Evolutionary conservation across 2,888 invertebrate species (phyloP).

Genomic region (Drosophila paramelanica): DNA sequence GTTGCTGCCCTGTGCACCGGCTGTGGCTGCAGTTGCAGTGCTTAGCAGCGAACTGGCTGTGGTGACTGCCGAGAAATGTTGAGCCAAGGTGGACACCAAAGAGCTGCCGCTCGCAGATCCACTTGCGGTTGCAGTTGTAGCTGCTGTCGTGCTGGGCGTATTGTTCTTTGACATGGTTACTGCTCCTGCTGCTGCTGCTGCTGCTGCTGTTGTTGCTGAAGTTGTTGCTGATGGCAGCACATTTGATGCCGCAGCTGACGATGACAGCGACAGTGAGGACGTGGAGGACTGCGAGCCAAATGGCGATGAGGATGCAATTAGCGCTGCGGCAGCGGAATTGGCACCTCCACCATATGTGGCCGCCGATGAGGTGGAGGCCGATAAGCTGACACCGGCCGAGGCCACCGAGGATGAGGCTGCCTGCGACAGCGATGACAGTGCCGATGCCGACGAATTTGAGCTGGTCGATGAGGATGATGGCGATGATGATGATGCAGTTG

Average conservation of each 20-base stretch:
- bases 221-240: constrained; percentile 2
- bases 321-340: constrained; percentile 68
- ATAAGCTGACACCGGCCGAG: constrained; percentile 63
- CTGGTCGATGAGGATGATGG: constrained; percentile 70
- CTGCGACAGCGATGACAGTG: constrained; percentile 69
- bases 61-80: constrained; percentile 80
- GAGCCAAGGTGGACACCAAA: constrained; percentile 81
- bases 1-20: constrained; percentile 74
- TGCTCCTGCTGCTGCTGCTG: constrained; percentile 14
- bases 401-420: constrained; percentile 69
- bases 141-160: constrained; percentile 28
- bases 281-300: constrained; percentile 77
- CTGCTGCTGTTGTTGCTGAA: constrained; percentile 18
- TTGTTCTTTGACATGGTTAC: constrained; percentile 39
- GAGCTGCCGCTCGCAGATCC: constrained; percentile 36
- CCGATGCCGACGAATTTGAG: constrained; percentile 70
- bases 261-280: constrained; percentile 62
- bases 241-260: constrained; percentile 49
- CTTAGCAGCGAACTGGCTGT: constrained; percentile 72
- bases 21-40: constrained; percentile 53
- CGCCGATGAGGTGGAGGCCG: constrained; percentile 65
- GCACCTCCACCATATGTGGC: constrained; percentile 65
- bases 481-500: constrained; percentile 59
- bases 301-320: constrained; percentile 71
- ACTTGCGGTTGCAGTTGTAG: constrained; percentile 9